These are phyloP conservation scores for Mustela erminea DNA, from an alignment of 2,797 vertebrate genomes.

Conservation along the genomic window DNA sequence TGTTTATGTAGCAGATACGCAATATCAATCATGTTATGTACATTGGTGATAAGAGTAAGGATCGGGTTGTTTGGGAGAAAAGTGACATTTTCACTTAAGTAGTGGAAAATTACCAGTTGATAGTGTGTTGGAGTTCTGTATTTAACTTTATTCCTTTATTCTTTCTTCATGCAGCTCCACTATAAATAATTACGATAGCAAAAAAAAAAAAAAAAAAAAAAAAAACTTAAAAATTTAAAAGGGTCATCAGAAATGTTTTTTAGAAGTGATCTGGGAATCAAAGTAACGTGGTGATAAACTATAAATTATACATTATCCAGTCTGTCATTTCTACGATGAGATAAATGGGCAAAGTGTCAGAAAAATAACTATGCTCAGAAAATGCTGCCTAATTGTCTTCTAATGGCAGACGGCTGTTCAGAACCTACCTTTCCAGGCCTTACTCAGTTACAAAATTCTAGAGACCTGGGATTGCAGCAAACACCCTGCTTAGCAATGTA, in stretches of 20 bases:
- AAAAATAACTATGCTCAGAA: conserved; percentile 22
- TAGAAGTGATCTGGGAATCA: conserved; percentile 1
- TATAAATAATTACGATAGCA: conserved; percentile 53
- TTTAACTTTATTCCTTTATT: conserved; percentile 62
- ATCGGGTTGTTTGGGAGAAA: conserved; percentile 77
- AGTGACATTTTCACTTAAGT: conserved; percentile 70
- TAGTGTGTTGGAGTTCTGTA: background rate
- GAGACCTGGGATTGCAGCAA: background rate
- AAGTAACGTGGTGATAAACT: conserved; percentile 13
- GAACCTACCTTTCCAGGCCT: background rate
- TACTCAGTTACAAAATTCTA: conserved; percentile 22
- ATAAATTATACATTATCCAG: background rate
- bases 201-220: background rate
- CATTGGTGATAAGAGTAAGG: conserved; percentile 77
- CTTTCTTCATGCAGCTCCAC: conserved; percentile 12
- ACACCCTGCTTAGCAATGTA: background rate
- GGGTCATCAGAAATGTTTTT: conserved; percentile 24
- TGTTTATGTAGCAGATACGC: conserved; percentile 83
- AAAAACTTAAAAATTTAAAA: background rate
- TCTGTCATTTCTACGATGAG: conserved; percentile 14
- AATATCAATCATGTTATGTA: conserved; percentile 79
- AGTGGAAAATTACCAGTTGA: conserved; percentile 81
- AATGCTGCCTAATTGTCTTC: background rate
- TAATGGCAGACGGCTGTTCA: background rate
- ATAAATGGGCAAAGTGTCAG: background rate